phyloP scores from a whole-genome alignment of 2,888 invertebrate species.

The Ormyrus labotus region DNA sequence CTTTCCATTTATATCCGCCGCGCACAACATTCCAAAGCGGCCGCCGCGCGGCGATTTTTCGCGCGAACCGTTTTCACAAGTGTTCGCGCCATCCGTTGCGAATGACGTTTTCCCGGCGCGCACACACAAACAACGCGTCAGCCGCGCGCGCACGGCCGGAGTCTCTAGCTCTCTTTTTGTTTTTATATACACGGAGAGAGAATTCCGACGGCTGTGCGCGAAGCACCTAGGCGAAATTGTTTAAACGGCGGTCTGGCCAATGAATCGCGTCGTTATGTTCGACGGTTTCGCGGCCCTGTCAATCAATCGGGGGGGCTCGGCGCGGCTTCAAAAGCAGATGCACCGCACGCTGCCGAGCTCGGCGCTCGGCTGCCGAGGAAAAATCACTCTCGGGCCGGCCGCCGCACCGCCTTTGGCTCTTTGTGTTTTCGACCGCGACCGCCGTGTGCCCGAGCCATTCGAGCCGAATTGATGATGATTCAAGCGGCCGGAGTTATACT shows the following conservation, averaged over 20 bases:
- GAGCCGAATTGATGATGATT: conserved; percentile 1
- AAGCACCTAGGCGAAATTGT: conserved; percentile 30
- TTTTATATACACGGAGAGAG: not conserved
- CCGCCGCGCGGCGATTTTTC: not conserved
- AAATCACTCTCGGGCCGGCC: not conserved
- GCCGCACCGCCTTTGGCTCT: too few relatives aligned
- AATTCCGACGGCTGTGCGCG: not conserved
- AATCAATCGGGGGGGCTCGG: conserved; percentile 30
- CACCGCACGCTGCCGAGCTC: not conserved
- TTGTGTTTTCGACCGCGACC: too few relatives aligned
- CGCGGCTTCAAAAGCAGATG: conserved; percentile 35
- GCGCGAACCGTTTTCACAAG: not conserved
- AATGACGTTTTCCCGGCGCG: not conserved
- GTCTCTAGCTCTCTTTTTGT: not conserved
- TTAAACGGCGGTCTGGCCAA: conserved; percentile 18
- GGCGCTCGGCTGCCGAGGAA: not conserved
- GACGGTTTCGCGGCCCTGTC: conserved; percentile 33
- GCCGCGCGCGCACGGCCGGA: too few relatives aligned
- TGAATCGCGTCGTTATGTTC: conserved; percentile 30
- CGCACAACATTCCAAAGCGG: too few relatives aligned
- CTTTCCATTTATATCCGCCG: not conserved
- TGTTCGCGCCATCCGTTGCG: not conserved
- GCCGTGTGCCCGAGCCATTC: too few relatives aligned
- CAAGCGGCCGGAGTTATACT: not conserved
- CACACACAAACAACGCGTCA: too few relatives aligned